phyloP scores from a whole-genome alignment of 2,888 invertebrate genomes.

The Dynastes tityus region DNA sequence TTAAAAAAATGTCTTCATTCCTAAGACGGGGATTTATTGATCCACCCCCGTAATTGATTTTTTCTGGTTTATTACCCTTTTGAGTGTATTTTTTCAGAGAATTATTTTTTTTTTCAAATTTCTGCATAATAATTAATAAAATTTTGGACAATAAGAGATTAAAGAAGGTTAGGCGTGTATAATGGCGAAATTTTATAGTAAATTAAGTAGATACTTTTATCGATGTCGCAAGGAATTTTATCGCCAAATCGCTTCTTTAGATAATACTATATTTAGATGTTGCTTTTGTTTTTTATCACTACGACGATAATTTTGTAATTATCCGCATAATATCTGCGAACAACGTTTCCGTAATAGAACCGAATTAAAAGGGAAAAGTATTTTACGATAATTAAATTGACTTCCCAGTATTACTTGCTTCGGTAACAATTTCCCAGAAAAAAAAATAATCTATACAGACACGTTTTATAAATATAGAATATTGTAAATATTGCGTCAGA shows the following conservation, averaged over 20 bases:
- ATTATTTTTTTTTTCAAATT: too few species aligned
- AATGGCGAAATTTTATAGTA: too few species aligned
- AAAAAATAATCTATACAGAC: background rate
- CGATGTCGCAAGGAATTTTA: background rate
- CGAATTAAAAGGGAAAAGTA: background rate
- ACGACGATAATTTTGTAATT: background rate
- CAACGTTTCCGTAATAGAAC: background rate
- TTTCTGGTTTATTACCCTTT: too few species aligned
- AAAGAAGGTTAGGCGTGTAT: too few species aligned
- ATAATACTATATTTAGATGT: background rate
- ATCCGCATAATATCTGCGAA: background rate
- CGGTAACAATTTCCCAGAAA: background rate
- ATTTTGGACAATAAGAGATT: too few species aligned
- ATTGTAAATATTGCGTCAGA: conserved; percentile 21
- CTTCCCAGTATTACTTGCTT: background rate
- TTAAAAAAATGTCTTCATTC: too few species aligned
- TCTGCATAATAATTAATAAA: too few species aligned
- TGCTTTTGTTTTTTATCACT: background rate
- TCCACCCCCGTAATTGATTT: too few species aligned
- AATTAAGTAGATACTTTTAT: too few species aligned
- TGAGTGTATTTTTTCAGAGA: too few species aligned
- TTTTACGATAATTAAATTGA: background rate
- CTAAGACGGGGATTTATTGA: too few species aligned
- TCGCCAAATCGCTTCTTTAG: background rate
- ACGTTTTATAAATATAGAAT: background rate